Conservation (phyloP, 1,140 invertebrate species). For the Triops longicaudatus region DNA sequence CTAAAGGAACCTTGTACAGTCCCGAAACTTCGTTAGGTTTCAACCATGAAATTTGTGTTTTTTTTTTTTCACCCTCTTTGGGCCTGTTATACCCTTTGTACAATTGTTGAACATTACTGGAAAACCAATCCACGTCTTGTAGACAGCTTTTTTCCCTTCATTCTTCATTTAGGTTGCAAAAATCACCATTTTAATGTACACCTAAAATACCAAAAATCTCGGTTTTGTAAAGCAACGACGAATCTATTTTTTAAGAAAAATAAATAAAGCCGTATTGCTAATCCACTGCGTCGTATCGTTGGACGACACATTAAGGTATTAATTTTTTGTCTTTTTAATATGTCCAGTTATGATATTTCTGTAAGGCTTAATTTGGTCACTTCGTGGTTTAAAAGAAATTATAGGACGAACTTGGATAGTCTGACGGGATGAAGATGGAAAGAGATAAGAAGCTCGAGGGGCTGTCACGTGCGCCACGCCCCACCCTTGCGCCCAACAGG, state of each 20-base stretch:
- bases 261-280: slow-evolving; percentile 3
- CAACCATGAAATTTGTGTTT: background rate
- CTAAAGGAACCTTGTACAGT: background rate
- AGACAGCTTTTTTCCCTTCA: background rate
- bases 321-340: too few species aligned
- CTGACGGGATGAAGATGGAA: background rate
- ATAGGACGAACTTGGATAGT: background rate
- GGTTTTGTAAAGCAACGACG: slow-evolving; percentile 15
- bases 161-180: background rate
- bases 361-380: too few species aligned
- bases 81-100: background rate
- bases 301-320: too few species aligned
- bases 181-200: background rate
- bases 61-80: background rate
- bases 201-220: slow-evolving; percentile 13
- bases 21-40: too few species aligned
- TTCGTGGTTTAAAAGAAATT: too few species aligned
- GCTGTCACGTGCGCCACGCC: background rate
- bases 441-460: background rate
- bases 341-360: too few species aligned
- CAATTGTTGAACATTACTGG: background rate
- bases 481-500: background rate
- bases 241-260: slow-evolving; percentile 13
- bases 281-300: background rate
- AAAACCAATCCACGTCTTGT: background rate